Evolutionary conservation across 2,113 vertebrate species (phyloP), one percentile per base, ranked within the genome.

Genomic region (Ctenomys sociabilis): DNA sequence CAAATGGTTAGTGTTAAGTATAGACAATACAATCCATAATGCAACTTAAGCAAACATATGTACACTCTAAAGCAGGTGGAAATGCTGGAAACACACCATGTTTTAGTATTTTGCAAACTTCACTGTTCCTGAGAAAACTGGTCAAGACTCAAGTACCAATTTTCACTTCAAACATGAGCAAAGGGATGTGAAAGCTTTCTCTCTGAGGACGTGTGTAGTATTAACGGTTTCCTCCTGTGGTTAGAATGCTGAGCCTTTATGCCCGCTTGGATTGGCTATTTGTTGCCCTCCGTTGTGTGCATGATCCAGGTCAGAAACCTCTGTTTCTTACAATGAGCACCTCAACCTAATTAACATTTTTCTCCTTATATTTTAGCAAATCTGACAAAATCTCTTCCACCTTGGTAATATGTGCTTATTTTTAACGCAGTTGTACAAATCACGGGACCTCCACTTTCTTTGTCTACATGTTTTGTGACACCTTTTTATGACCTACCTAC

Each of bases 381-480:
- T 52, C 17, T 85, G 43, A 4, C 26, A 85, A 86, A 45, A 66
- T 85, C 11, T 52, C 61, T 85, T 80, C 35, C 10, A 84, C 2
- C 2, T 11, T 54, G 22, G 7, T 85, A 87, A 87, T 61, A 10
- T 3, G 11, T 37, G 82, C 49, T 89, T 93, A 90, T 63, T 91
- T 87, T 85, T 40, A 93, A 63, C 7, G 78, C 63, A 86, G 43
- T 90, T 91, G 93, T 73, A 66, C 43, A 70, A 94, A 91, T 70
- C 22, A 59, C 59, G n/a, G 49, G 91, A 2, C 75, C 40, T 72
- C 17, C 24, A 85, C 35, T 70, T 90, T 83, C 61, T 93, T 68
- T 59, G n/a, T 75, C 16, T 52, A 28, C 70, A 11, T 68, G 84
- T 94, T 84, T 96, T 11, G 61, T 92, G 83, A 37, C 0, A 70